Evolutionary conservation across 2,797 vertebrate species (phyloP).

Genomic region (Streptopelia turtur): DNA sequence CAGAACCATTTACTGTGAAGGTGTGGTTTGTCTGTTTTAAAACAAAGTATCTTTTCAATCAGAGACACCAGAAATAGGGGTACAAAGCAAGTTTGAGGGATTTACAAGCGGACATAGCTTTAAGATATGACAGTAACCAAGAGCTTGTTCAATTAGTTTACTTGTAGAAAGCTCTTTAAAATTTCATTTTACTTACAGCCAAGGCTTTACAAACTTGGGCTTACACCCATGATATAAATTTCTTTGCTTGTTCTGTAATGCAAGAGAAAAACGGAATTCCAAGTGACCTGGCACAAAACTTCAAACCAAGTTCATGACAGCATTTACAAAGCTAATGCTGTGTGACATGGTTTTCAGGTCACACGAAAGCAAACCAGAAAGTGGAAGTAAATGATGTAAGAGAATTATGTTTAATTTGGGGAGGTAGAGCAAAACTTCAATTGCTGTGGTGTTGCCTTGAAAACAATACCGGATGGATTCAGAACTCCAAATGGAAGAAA

Average conservation of each 20-base stretch:
- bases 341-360: slow-evolving; percentile 49
- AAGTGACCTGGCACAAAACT: slow-evolving; percentile 49
- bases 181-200: neutral
- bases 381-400: slow-evolving; percentile 57
- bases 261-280: slow-evolving; percentile 41
- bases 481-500: slow-evolving; percentile 31
- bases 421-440: slow-evolving; percentile 35
- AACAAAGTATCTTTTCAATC: neutral
- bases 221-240: slow-evolving; percentile 5
- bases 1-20: neutral
- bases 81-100: neutral
- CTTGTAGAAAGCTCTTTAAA: neutral
- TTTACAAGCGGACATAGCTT: neutral
- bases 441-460: slow-evolving; percentile 35
- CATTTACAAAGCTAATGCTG: slow-evolving; percentile 58
- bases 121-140: neutral
- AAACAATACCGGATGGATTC: slow-evolving; percentile 22
- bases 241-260: slow-evolving; percentile 7
- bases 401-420: slow-evolving; percentile 59
- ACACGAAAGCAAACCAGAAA: slow-evolving; percentile 63
- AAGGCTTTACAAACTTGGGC: neutral
- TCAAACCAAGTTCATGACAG: slow-evolving; percentile 28
- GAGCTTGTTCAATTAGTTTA: neutral
- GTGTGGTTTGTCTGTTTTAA: neutral
- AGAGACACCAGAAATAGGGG: neutral